Evolutionary conservation across 53 echinoderm and acorn worm genomes (phyloP).

Genomic region (Antedon mediterranea): DNA sequence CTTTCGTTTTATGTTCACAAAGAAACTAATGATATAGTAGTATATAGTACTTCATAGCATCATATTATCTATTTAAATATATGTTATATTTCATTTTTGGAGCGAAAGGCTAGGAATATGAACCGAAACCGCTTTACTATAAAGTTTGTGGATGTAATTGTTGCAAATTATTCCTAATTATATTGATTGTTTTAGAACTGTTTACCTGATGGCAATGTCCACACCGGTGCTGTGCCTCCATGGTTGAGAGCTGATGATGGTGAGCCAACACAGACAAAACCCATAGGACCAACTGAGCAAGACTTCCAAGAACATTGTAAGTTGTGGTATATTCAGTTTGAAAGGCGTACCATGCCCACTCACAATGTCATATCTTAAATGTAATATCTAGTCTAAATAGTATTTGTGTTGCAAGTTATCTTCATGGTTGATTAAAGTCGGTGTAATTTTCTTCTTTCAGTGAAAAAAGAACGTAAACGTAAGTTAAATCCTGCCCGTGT

Average conservation of each 20-base stretch:
- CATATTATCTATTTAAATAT: too few relatives aligned
- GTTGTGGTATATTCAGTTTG: neutral
- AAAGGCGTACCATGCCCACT: too few relatives aligned
- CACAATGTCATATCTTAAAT: neutral
- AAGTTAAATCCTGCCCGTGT: slow-evolving; percentile 79
- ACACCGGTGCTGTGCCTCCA: slow-evolving; percentile 66
- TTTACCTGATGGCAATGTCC: slow-evolving; percentile 45
- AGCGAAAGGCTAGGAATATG: too few relatives aligned
- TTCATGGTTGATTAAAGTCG: too few relatives aligned
- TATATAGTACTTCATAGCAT: too few relatives aligned
- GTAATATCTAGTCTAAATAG: neutral
- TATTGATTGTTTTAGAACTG: slow-evolving; percentile 7
- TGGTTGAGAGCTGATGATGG: slow-evolving; percentile 32
- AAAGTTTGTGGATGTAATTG: too few relatives aligned
- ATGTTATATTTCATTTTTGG: too few relatives aligned
- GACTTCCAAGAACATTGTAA: slow-evolving; percentile 72
- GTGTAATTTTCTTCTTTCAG: slow-evolving; percentile 16
- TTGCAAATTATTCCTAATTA: too few relatives aligned
- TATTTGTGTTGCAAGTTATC: too few relatives aligned
- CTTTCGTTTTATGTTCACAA: too few relatives aligned
- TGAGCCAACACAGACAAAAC: slow-evolving; percentile 4
- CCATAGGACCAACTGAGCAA: slow-evolving; percentile 50
- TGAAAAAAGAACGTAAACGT: slow-evolving; percentile 47
- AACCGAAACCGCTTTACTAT: too few relatives aligned
- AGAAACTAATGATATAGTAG: too few relatives aligned